Evolutionary conservation across 1,140 invertebrate species (phyloP).

Genomic region (Leptinotarsa defecta): DNA sequence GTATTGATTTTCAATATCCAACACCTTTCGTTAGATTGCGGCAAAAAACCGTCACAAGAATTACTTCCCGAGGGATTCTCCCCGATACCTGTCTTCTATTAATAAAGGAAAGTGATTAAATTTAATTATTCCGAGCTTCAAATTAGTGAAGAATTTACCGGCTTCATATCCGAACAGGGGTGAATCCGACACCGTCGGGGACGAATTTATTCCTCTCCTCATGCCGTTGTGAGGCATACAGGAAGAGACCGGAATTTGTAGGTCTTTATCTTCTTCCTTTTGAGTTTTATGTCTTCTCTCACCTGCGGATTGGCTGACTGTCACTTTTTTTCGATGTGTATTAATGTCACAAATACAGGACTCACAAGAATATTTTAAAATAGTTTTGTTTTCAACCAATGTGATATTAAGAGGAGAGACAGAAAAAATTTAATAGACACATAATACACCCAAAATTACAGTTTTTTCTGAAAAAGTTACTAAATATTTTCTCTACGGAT

Average conservation of each 20-base stretch:
- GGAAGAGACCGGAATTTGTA: slow-evolving; percentile 2
- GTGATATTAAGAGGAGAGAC: too few species aligned
- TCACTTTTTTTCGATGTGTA: not conserved
- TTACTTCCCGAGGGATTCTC: not conserved
- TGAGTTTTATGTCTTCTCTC: not conserved
- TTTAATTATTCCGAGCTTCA: not conserved
- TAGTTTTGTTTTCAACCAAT: too few species aligned
- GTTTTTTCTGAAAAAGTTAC: too few species aligned
- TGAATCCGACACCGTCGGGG: not conserved
- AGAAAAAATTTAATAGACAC: too few species aligned
- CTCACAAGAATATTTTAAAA: too few species aligned
- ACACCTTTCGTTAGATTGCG: too few species aligned
- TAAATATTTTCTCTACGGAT: too few species aligned
- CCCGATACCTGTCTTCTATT: not conserved
- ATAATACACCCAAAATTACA: too few species aligned
- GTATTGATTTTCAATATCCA: too few species aligned
- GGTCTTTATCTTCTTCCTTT: not conserved
- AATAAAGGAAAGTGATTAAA: slow-evolving; percentile 9
- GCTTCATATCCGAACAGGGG: slow-evolving; percentile 1
- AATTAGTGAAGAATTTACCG: slow-evolving; percentile 6
- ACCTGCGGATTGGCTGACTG: not conserved
- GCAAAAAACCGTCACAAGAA: not conserved
- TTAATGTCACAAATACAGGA: too few species aligned
- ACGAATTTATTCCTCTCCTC: not conserved
- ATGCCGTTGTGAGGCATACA: not conserved